Percentiles rank a stretch among this genome's conserved stretches.
Evolutionary conservation across 2,113 vertebrate species (phyloP).

Genomic region (Ceyx melanurus): DNA sequence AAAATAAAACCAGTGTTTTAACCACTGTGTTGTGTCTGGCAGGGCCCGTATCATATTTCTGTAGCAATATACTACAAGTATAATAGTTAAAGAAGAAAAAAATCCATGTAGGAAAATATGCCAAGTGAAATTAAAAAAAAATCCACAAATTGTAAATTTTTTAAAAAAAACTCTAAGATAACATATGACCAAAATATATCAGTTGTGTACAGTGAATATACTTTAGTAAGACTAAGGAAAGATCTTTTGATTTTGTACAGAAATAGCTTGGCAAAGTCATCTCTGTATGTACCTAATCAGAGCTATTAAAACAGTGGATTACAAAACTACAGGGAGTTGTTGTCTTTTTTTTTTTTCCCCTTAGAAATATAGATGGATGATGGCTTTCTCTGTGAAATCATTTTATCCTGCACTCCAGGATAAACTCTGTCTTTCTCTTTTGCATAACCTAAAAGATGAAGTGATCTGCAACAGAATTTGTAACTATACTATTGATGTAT

Average conservation of each 20-base stretch:
- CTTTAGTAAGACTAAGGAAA: background rate
- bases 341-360: background rate
- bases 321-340: background rate
- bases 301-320: background rate
- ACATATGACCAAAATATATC: background rate
- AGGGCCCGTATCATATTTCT: background rate
- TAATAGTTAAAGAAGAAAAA: background rate
- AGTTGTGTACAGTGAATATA: background rate
- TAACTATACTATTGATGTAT: conserved; percentile 45
- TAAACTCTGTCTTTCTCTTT: conserved; percentile 20
- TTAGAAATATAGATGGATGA: background rate
- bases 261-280: background rate
- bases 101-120: background rate
- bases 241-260: background rate
- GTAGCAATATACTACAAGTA: background rate
- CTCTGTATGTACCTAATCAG: background rate
- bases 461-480: conserved; percentile 36
- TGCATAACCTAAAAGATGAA: conserved; percentile 42
- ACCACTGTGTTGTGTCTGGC: background rate
- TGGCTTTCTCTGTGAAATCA: background rate
- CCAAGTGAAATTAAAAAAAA: background rate
- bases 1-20: background rate
- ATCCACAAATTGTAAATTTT: background rate
- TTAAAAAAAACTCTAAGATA: background rate
- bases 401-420: background rate